These are phyloP conservation scores for Halcyon badia DNA, from an alignment of 2,797 vertebrate species.

Conservation along the genomic window DNA sequence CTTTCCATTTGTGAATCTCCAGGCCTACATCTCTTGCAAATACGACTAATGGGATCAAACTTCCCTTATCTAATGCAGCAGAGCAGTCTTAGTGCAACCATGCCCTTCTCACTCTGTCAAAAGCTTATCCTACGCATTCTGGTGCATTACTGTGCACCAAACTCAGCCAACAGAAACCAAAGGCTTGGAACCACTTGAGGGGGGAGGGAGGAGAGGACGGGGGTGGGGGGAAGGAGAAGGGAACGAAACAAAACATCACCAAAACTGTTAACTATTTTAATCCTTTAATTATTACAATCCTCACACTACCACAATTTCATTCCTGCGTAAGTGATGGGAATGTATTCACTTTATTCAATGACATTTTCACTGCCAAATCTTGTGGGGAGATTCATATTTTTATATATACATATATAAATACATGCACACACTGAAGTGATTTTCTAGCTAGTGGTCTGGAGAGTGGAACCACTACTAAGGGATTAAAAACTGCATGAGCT, in stretches of 20 bases:
- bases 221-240: too few relatives aligned
- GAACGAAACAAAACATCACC: background rate
- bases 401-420: background rate
- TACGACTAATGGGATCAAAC: background rate
- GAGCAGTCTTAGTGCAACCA: background rate
- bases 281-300: background rate
- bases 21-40: background rate
- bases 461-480: background rate
- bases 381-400: background rate
- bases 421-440: background rate
- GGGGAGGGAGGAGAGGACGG: too few relatives aligned
- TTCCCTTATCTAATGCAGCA: slow-evolving; percentile 17
- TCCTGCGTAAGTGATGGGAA: background rate
- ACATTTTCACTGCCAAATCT: background rate
- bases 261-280: background rate
- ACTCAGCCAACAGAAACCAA: background rate
- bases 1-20: background rate
- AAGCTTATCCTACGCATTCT: background rate
- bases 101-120: rapidly evolving
- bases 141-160: background rate
- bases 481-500: background rate
- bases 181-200: background rate
- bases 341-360: background rate
- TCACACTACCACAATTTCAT: background rate
- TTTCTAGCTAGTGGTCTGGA: background rate